Percentiles rank a stretch among this genome's conserved stretches.
Conservation (phyloP, 2,113 vertebrate species). For the Pterophyllum scalare region DNA sequence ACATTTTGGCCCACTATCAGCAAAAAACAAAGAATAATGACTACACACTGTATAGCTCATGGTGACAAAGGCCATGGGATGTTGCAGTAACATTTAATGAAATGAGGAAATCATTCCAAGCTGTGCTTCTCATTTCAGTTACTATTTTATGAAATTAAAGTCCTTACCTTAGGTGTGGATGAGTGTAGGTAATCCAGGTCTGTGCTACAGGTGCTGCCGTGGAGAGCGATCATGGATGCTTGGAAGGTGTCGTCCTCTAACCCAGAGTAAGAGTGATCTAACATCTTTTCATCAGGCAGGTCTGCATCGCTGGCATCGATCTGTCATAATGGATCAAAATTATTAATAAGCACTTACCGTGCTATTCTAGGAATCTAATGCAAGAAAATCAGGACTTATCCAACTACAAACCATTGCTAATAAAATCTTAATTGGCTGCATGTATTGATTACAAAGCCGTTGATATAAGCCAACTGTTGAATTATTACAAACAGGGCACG, state of each 20-base stretch:
- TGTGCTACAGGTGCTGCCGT: conserved; percentile 81
- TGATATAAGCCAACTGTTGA: neutral
- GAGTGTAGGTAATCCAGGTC: conserved; percentile 81
- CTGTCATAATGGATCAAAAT: conserved; percentile 76
- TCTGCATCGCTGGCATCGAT: conserved; percentile 88
- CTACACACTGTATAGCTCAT: conserved; percentile 25
- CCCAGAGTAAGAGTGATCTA: conserved; percentile 80
- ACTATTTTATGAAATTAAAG: neutral
- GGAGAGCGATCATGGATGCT: conserved; percentile 85
- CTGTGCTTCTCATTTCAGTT: neutral
- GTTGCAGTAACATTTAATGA: conserved; percentile 23
- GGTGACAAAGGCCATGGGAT: conserved; percentile 31
- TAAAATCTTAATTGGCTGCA: neutral
- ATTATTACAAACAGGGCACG: conserved; percentile 5
- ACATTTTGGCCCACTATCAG: conserved; percentile 45
- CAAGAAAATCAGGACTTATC: neutral
- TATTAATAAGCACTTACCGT: neutral
- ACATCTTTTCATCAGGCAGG: conserved; percentile 82
- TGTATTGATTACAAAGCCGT: neutral
- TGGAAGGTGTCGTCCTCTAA: conserved; percentile 85
- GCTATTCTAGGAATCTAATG: neutral
- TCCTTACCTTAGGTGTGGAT: conserved; percentile 86
- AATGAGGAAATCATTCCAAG: neutral
- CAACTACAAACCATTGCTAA: neutral
- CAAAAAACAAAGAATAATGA: conserved; percentile 38